These are phyloP conservation scores for Cercopithecus mona DNA, from an alignment of 2,113 vertebrate genomes.

Conservation along the genomic window DNA sequence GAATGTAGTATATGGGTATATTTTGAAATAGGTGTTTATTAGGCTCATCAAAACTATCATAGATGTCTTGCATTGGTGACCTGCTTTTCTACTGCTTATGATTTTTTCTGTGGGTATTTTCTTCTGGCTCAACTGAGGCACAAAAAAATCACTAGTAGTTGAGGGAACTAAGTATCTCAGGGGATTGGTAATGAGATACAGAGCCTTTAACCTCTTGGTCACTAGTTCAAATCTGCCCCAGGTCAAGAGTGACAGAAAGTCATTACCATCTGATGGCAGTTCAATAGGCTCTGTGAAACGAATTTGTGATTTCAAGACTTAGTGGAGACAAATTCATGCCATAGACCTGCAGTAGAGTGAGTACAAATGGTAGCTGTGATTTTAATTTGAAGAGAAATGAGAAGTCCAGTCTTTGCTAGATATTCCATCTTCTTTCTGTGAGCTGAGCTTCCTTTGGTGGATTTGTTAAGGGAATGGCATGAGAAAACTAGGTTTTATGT, in stretches of 20 bases:
- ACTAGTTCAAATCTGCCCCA: slow-evolving; percentile 70
- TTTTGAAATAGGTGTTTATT: slow-evolving; percentile 7
- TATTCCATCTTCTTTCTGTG: neutral
- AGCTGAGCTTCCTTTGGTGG: neutral
- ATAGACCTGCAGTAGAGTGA: neutral
- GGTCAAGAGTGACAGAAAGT: slow-evolving; percentile 80
- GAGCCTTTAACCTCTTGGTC: slow-evolving; percentile 72
- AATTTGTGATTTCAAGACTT: slow-evolving; percentile 64
- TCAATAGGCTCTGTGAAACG: slow-evolving; percentile 68
- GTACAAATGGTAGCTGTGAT: neutral
- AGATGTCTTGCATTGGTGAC: neutral
- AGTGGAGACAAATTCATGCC: neutral
- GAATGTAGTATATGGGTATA: neutral
- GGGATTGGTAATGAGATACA: slow-evolving; percentile 64
- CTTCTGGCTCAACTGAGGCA: neutral
- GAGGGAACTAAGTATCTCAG: slow-evolving; percentile 42
- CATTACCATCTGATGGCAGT: slow-evolving; percentile 70
- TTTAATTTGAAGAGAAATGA: neutral
- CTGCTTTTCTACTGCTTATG: neutral
- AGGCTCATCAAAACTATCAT: neutral
- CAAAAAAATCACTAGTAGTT: slow-evolving; percentile 8
- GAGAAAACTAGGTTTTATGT: neutral
- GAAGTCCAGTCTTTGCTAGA: neutral
- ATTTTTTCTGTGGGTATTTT: slow-evolving; percentile 3
- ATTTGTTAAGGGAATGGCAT: neutral